phyloP scores from a whole-genome alignment of 2,113 vertebrate genomes.

The Ursus arctos region DNA sequence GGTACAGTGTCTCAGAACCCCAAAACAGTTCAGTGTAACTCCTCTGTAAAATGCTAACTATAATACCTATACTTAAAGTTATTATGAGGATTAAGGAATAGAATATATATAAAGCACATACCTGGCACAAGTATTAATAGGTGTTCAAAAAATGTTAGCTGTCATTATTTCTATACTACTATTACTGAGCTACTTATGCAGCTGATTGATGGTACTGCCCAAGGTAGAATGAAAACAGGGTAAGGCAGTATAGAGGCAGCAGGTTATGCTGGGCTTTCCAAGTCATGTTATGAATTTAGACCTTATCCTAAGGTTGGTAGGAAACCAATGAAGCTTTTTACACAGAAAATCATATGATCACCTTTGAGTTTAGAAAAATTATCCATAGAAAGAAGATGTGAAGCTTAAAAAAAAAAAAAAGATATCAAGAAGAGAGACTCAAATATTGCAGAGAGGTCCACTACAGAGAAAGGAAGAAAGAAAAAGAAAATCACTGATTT shows the following conservation, averaged over 20 bases:
- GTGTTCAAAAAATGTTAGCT: background rate
- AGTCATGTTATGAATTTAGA: slow-evolving; percentile 2
- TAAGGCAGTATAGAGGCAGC: background rate
- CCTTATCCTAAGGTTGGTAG: background rate
- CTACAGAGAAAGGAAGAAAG: background rate
- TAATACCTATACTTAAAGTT: background rate
- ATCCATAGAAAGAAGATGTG: background rate
- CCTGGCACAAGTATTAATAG: background rate
- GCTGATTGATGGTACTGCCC: background rate
- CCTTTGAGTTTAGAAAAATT: slow-evolving; percentile 32
- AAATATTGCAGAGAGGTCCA: background rate
- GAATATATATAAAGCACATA: background rate
- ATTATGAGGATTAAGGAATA: background rate
- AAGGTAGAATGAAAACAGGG: background rate
- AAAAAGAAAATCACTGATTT: background rate
- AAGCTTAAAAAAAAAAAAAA: background rate
- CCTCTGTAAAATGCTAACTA: slow-evolving; percentile 13
- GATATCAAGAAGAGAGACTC: background rate
- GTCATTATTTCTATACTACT: background rate
- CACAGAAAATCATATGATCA: background rate
- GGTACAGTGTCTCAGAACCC: background rate
- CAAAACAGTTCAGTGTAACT: background rate
- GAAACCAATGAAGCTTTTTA: slow-evolving; percentile 29
- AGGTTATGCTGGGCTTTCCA: background rate
- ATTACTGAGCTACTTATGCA: background rate